Evolutionary conservation across 1,140 invertebrate species (phyloP), one percentile per base, ranked within the genome.

Genomic region (Diabrotica undecimpunctata): DNA sequence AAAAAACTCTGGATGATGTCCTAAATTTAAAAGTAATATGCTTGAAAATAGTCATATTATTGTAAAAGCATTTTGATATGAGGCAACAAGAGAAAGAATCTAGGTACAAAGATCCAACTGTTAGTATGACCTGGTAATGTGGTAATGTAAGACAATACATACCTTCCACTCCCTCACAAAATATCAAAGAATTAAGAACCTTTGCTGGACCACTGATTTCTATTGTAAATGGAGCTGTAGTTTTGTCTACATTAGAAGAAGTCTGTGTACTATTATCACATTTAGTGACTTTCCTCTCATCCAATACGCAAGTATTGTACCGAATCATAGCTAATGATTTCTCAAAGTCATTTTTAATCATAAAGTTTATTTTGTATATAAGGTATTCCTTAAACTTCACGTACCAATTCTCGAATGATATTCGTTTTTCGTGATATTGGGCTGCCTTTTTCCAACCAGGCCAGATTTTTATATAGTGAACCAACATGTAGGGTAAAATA

Each of bases 391-490:
- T 25, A 55, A 72, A 72, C 41, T 70, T 71, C 25, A 65, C 58
- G 55, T 54, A 69, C 71, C 71, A 71, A 11, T 11, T 50, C 53
- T 71, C 64, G 11, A 72, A 67, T 10, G 52, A 37, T 35, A 71
- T 66, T 12, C 65, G 58, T 13, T 68, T 65, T 36, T 65, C 64
- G 12, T 67, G 60, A 61, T 69, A 72, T 25, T 68, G 58, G 37
- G 14, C 36, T 54, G 64, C 68, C 50, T 64, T 68, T 46, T 65
- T 57, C 70, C 70, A 72, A 8, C 70, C 70, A 36, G 70, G 70
- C 70, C 70, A 72, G 10, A 46, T 61, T 55, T 68, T 72, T 37
- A 70, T 68, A 50, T 69, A 70, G 57, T 64, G 61, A 10, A 72
- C 62, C 7, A 72, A 39, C 54, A 70, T 65, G 57, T 69, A 70